Evolutionary conservation across 1,140 invertebrate genomes (phyloP), one percentile per base, ranked within the genome.

Genomic region (Calycopis cecrops): DNA sequence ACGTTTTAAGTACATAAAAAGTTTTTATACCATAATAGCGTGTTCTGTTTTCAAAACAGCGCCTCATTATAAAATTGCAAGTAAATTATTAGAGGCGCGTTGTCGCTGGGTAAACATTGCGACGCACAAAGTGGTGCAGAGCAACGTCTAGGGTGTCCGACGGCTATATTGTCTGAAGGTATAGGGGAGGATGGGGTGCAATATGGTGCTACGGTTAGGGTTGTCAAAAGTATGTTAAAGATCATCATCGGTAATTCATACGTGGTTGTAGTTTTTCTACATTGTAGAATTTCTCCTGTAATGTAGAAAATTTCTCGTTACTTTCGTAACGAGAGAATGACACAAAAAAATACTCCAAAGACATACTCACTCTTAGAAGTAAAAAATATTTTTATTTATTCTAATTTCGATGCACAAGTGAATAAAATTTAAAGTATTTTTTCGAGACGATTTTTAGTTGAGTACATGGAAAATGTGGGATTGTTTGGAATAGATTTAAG

Each of bases 161-260:
- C 56, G 56, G n/a, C 48, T 60, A 55, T 63, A 63, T 63, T 60
- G 58, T 63, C 62, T 65, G 54, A 53, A 73, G 63, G 65, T 35
- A 55, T 42, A 53, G 57, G 55, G 55, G 51, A 60, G 58, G 40
- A 14, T 60, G 33, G 62, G 62, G 58, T 63, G 58, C 47, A 55
- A 55, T 16, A 33, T 21, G 35, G n/a, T 35, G 40, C 16, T 28
- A 28, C 16, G 42, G 37, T 9, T 55, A 63, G 61, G 61, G 61
- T 37, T 63, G 61, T 10, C 28, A 44, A 42, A 53, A 44, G 14
- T 40, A 17, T 7, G 16, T 44, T 44, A 14, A 40, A n/a, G 38
- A n/a, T n/a, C n/a, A n/a, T n/a, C n/a, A n/a, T n/a, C n/a, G 38
- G 12, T 14, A 40, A 37, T 37, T 37, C 10, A 1, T 40, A 12